Evolutionary conservation across 1,140 invertebrate species (phyloP).

Genomic region (Ridgeia piscesae): DNA sequence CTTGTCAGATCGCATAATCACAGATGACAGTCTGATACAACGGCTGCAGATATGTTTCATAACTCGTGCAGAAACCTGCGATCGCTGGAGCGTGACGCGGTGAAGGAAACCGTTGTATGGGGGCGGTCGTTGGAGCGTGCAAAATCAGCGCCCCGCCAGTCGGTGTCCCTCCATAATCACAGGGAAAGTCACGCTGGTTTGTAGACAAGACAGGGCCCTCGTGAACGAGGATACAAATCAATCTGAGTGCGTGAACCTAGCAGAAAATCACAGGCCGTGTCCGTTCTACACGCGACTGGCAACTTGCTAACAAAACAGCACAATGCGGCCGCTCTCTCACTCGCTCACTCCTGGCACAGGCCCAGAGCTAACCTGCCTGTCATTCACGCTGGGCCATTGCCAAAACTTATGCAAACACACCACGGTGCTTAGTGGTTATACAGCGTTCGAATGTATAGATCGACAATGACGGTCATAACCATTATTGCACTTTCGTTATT

Average conservation of each 20-base stretch:
- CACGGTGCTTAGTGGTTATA: neutral
- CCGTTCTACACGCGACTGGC: neutral
- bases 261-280: neutral
- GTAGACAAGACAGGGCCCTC: neutral
- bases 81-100: neutral
- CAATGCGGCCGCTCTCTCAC: neutral
- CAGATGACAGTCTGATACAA: neutral
- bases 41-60: neutral
- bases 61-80: neutral
- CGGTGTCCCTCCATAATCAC: neutral
- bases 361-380: neutral
- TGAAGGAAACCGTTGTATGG: neutral
- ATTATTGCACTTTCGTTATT: neutral
- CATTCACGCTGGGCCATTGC: neutral
- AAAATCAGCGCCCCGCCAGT: neutral
- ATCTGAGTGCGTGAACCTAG: neutral
- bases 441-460: neutral
- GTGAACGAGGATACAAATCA: neutral
- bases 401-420: neutral
- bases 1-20: neutral
- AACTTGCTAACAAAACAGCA: constrained; percentile 1
- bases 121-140: neutral
- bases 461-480: too few species aligned
- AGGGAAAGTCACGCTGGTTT: neutral
- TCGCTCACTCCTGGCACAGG: neutral